Evolutionary conservation across 2,888 invertebrate genomes (phyloP), one percentile per base, ranked within the genome.

Genomic region (Lypha dubia): DNA sequence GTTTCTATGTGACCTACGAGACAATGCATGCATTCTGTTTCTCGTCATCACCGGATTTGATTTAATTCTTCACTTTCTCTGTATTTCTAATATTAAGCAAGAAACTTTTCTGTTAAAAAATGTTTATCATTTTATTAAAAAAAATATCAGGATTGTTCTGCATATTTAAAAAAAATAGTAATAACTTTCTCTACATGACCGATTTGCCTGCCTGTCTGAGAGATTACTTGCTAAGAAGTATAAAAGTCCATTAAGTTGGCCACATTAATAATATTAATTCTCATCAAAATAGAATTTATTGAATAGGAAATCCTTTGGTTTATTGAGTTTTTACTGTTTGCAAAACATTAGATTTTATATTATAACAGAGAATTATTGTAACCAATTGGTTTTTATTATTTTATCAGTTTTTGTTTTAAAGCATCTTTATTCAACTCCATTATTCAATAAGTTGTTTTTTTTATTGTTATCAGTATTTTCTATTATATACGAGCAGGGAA

Each of bases 321-420:
- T 70, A 70, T 70, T 75, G 62, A 56, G 46, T 62, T 81, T 63
- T 70, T 75, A 38, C 20, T 46, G 51, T 49, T 82, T 63, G 46
- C 35, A 56, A 62, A 63, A 62, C 56, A 70, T 60, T 41, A 49
- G 70, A 51, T 76, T 76, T 71, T 24, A 51, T 60, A 58, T 44
- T 17, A 9, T n/a, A 49, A 49, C 53, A 53, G 7, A 68, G 24
- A 74, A 63, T 62, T 67, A 83, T 65, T 63, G 63, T 63, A 68
- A 68, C n/a, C 79, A 83, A 74, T 70, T 74, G 28, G 44, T 79
- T 63, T 67, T 70, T 63, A 63, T 81, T 53, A 62, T 63, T 67
- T 70, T 63, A 63, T 81, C 62, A 62, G 44, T 9, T 68, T 65
- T 70, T 75, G n/a, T 74, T 74, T 38, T 51, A 20, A 49, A 32